A percentile compares a stretch with the other conserved stretches of the same genome.
Evolutionary conservation across 2,888 invertebrate genomes (phyloP).

Genomic region (Acanthopleura granulata): DNA sequence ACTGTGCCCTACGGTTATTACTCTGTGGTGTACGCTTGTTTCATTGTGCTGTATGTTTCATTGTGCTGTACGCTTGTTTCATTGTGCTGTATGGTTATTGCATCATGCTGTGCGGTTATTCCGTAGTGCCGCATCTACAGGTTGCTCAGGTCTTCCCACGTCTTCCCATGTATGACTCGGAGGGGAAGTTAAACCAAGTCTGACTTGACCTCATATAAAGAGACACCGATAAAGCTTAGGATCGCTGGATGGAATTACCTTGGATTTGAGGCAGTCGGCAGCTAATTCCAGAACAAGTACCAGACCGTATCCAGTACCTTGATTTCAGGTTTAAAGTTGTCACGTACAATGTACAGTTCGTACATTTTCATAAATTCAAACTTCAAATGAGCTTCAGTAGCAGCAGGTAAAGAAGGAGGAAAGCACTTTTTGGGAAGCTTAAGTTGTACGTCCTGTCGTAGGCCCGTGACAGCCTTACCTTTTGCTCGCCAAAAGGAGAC

Average conservation of each 20-base stretch:
- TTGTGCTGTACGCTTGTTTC: no score
- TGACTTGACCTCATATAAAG: no score
- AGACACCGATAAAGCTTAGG: no score
- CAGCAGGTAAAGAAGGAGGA: background rate
- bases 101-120: no score
- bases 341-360: background rate
- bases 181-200: no score
- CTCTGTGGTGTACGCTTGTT: no score
- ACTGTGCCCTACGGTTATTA: no score
- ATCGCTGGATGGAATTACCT: background rate
- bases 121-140: no score
- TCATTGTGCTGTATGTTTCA: no score
- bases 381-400: background rate
- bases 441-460: background rate
- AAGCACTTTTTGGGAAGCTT: background rate
- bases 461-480: background rate
- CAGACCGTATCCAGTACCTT: background rate
- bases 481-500: background rate
- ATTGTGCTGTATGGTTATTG: no score
- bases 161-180: no score
- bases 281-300: background rate
- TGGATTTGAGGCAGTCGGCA: background rate
- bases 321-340: background rate
- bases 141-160: no score
- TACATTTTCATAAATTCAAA: background rate